These are phyloP conservation scores for Sebastes diploproa DNA, from an alignment of 2,797 vertebrate species.

Conservation along the genomic window DNA sequence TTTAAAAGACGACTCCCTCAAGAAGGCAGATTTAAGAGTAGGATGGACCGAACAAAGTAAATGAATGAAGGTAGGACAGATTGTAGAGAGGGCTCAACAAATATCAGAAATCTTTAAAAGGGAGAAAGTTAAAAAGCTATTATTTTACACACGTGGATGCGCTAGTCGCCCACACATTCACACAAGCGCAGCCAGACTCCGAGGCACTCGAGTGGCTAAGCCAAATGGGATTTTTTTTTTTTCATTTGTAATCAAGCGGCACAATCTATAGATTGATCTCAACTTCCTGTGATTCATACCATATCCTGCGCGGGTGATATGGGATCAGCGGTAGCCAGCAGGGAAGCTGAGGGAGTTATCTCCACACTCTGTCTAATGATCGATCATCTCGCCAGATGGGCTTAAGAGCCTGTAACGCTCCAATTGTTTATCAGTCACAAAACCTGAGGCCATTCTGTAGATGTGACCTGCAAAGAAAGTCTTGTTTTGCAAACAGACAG, in stretches of 20 bases:
- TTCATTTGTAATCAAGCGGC: constrained; percentile 72
- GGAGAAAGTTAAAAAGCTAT: constrained; percentile 55
- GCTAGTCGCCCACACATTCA: constrained; percentile 15
- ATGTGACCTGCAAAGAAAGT: constrained; percentile 62
- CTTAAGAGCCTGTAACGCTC: constrained; percentile 71
- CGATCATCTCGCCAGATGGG: constrained; percentile 78
- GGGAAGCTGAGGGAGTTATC: constrained; percentile 78
- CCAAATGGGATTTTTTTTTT: constrained; percentile 74
- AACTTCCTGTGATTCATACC: constrained; percentile 84
- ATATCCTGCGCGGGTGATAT: constrained; percentile 76
- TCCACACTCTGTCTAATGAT: constrained; percentile 78
- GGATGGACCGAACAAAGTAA: constrained; percentile 71
- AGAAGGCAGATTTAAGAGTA: constrained; percentile 79
- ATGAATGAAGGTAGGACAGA: constrained; percentile 73
- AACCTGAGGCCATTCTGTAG: constrained; percentile 55
- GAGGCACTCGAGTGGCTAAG: constrained; percentile 64
- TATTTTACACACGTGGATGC: constrained; percentile 23
- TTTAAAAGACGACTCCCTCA: constrained; percentile 83
- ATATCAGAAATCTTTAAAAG: constrained; percentile 49
- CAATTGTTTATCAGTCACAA: constrained; percentile 74
- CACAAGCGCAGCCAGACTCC: constrained; percentile 42
- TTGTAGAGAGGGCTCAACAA: constrained; percentile 51
- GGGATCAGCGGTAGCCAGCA: constrained; percentile 77
- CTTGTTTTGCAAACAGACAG: constrained; percentile 40
- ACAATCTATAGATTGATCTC: constrained; percentile 82